Evolutionary conservation across 2,888 invertebrate species (phyloP).

Genomic region (Cremastinae sp.): DNA sequence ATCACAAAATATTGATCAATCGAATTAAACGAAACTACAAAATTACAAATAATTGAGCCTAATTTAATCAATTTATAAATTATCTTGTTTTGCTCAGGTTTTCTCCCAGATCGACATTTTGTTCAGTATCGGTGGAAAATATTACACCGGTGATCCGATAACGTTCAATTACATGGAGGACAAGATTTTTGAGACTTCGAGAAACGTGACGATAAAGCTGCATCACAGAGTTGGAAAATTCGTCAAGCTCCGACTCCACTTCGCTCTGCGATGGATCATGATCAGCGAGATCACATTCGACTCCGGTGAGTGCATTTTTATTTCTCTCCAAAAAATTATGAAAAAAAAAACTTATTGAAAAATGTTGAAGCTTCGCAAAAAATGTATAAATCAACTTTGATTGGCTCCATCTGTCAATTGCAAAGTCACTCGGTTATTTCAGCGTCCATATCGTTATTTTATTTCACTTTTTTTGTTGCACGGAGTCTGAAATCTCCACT

Average conservation of each 20-base stretch:
- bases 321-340: neutral
- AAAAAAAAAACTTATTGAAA: neutral
- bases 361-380: neutral
- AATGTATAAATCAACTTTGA: conserved; percentile 14
- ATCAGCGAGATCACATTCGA: conserved; percentile 94
- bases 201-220: conserved; percentile 91
- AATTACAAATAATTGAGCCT: no score
- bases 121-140: conserved; percentile 91
- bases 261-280: conserved; percentile 93
- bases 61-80: no score
- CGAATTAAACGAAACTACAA: no score
- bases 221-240: conserved; percentile 91
- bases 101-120: conserved; percentile 89
- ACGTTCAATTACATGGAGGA: conserved; percentile 88
- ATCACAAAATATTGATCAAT: no score
- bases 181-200: conserved; percentile 89
- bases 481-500: conserved; percentile 55
- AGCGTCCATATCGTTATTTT: conserved; percentile 14
- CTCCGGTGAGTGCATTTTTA: conserved; percentile 83
- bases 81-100: conserved; percentile 82
- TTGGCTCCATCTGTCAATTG: conserved; percentile 38
- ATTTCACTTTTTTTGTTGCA: conserved; percentile 8
- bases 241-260: conserved; percentile 89
- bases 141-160: conserved; percentile 89
- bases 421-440: conserved; percentile 32